Percentiles rank a stretch among this genome's conserved stretches.
These are phyloP conservation scores for Platycercus adscitus DNA, from an alignment of 2,113 vertebrate genomes.

Conservation along the genomic window DNA sequence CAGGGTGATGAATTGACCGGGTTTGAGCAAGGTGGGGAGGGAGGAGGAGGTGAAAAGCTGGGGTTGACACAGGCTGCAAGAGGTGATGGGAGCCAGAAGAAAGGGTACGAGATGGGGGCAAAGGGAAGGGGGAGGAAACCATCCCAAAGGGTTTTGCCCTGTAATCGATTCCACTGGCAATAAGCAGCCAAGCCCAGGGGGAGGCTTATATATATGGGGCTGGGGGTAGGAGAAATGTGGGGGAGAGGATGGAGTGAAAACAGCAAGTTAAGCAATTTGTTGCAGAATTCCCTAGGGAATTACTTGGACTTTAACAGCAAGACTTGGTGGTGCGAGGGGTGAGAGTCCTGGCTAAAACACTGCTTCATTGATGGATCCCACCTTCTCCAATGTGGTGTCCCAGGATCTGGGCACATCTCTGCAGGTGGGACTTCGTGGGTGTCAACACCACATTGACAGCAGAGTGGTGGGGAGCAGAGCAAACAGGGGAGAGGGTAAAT, in stretches of 20 bases:
- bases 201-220: neutral
- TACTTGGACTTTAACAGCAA: neutral
- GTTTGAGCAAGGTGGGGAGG: neutral
- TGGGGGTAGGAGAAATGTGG: neutral
- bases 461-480: neutral
- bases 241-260: neutral
- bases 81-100: neutral
- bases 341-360: neutral
- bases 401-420: neutral
- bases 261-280: conserved; percentile 57
- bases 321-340: neutral
- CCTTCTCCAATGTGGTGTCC: neutral
- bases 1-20: conserved; percentile 66
- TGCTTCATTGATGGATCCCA: neutral
- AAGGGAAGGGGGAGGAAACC: neutral
- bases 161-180: conserved; percentile 35
- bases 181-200: neutral
- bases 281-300: neutral
- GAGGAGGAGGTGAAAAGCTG: neutral
- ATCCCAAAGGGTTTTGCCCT: neutral
- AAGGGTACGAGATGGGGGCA: neutral
- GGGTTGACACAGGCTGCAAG: neutral
- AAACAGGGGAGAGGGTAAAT: neutral
- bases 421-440: neutral
- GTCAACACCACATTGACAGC: neutral